Evolutionary conservation across 2,888 invertebrate species (phyloP).

Genomic region (Parapristionchus giblindavisi): DNA sequence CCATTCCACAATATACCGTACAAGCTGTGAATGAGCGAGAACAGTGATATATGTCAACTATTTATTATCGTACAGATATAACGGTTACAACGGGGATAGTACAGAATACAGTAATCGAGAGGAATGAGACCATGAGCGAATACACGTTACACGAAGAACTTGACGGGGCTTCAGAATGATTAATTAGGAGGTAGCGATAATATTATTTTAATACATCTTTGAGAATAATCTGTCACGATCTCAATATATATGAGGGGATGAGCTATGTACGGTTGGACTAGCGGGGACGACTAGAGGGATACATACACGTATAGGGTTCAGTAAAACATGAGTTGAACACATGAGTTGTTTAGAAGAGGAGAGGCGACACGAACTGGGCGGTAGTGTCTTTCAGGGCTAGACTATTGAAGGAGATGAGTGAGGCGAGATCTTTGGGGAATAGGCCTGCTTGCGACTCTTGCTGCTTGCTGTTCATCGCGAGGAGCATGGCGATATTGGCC

Average conservation of each 20-base stretch:
- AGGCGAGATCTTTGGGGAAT: conserved; percentile 20
- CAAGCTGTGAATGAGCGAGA: no score
- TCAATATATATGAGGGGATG: no score
- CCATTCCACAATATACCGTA: background rate
- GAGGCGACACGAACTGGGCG: conserved; percentile 27
- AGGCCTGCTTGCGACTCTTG: background rate
- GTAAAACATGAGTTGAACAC: background rate
- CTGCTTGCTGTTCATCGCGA: conserved; percentile 25
- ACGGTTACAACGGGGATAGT: no score
- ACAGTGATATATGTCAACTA: no score
- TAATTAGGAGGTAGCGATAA: background rate
- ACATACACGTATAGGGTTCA: background rate
- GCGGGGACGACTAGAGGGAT: background rate
- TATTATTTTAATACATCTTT: conserved; percentile 1
- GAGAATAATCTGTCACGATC: background rate
- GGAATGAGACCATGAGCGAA: conserved; percentile 24
- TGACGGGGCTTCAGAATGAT: background rate
- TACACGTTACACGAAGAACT: background rate
- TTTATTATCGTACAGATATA: no score
- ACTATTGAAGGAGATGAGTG: conserved; percentile 31
- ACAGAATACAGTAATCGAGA: conserved; percentile 3
- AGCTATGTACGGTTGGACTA: background rate
- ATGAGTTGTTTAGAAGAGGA: conserved; percentile 30
- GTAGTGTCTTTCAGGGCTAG: conserved; percentile 16
- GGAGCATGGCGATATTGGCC: conserved; percentile 29